phyloP scores from a whole-genome alignment of 2,888 invertebrate species.

The Onthophagus sagittarius region DNA sequence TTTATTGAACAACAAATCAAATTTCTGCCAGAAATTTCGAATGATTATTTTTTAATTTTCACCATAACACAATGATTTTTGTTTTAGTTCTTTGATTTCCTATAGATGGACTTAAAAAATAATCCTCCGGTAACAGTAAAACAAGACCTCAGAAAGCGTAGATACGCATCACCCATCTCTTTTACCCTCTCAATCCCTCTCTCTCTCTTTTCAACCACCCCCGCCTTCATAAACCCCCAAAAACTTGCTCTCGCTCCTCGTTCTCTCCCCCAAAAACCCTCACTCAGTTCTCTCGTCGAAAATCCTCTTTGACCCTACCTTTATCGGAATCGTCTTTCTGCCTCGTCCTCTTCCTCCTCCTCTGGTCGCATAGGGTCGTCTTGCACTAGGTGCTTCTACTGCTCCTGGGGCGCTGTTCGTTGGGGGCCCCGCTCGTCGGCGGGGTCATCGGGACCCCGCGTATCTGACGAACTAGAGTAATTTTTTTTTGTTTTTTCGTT shows the following conservation, averaged over 20 bases:
- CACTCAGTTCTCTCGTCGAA: background rate
- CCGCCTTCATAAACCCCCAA: background rate
- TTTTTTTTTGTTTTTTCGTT: background rate
- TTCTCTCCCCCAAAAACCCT: background rate
- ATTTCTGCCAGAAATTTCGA: too few relatives aligned
- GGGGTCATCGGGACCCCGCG: background rate
- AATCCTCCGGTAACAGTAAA: background rate
- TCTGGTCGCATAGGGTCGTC: background rate
- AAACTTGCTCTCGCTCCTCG: background rate
- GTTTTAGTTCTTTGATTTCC: too few relatives aligned
- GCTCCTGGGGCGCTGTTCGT: background rate
- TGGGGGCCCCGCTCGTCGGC: background rate
- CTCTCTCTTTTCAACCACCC: background rate
- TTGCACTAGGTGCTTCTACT: too few relatives aligned
- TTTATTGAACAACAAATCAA: too few relatives aligned
- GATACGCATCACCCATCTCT: slow-evolving; percentile 8
- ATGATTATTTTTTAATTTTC: too few relatives aligned
- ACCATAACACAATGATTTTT: too few relatives aligned
- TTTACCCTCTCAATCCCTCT: background rate
- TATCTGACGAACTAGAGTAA: background rate
- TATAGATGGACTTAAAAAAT: slow-evolving; percentile 29
- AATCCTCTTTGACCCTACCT: background rate
- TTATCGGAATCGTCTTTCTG: background rate
- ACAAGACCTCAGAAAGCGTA: background rate
- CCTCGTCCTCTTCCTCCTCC: background rate